Conservation (phyloP, 2,797 vertebrate genomes). For the Tiaroga cobitis region DNA sequence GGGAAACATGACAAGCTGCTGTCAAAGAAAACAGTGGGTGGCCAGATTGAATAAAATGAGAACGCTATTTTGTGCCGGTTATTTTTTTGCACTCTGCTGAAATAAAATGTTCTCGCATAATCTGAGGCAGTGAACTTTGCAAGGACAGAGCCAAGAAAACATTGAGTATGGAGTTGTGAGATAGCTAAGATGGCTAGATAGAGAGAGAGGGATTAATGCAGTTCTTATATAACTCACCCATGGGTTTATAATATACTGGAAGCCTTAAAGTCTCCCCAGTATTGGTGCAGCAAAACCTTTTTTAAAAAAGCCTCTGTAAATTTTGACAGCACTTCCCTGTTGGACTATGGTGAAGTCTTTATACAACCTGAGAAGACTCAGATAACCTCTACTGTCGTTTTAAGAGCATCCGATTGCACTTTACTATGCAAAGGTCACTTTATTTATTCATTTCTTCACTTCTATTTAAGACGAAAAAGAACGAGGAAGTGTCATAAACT, state of each 20-base stretch:
- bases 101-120: conserved; percentile 22
- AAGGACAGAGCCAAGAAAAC: conserved; percentile 29
- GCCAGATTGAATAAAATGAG: conserved; percentile 24
- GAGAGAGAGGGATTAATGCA: conserved; percentile 21
- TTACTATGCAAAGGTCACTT: conserved; percentile 50
- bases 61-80: conserved; percentile 4
- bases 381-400: conserved; percentile 38
- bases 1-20: conserved; percentile 56
- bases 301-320: conserved; percentile 33
- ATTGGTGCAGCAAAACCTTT: conserved; percentile 37
- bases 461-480: conserved; percentile 6
- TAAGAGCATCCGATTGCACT: conserved; percentile 45
- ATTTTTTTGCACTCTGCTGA: neutral
- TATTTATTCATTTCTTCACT: conserved; percentile 54
- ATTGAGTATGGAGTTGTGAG: conserved; percentile 8
- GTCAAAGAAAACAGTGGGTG: conserved; percentile 48
- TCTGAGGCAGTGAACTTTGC: conserved; percentile 26
- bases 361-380: conserved; percentile 43
- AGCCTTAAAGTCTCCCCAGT: conserved; percentile 40
- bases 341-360: conserved; percentile 21
- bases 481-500: conserved; percentile 22
- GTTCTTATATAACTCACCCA: conserved; percentile 50
- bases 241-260: conserved; percentile 39
- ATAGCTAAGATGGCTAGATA: conserved; percentile 38
- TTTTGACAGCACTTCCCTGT: conserved; percentile 43